Conservation (phyloP, 2,888 invertebrate species). For the Limnephilus marmoratus region DNA sequence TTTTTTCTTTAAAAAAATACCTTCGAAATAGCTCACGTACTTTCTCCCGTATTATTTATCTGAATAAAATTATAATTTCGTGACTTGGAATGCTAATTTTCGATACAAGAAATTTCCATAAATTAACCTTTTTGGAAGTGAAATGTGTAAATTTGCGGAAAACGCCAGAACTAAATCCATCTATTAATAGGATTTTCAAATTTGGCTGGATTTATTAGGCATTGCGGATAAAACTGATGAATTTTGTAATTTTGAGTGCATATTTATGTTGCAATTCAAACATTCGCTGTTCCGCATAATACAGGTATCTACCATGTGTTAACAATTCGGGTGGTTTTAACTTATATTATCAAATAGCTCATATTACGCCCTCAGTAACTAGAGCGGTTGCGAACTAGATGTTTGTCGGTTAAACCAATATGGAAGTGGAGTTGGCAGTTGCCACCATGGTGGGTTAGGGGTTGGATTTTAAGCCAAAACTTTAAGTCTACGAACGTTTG, state of each 20-base stretch:
- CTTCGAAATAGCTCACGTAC: background rate
- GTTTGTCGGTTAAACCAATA: conserved; percentile 4
- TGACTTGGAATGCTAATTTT: background rate
- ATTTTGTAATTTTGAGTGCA: background rate
- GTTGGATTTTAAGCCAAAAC: conserved; percentile 34
- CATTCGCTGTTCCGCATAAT: background rate
- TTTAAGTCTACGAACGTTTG: conserved; percentile 19
- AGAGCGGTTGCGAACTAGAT: conserved; percentile 1
- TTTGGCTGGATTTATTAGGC: background rate
- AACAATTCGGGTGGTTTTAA: background rate
- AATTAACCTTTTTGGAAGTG: background rate
- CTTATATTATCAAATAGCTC: background rate
- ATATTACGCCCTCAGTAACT: background rate
- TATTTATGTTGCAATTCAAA: background rate
- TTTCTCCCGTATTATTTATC: background rate
- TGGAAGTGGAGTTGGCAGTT: background rate
- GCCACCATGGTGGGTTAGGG: background rate
- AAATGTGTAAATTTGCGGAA: background rate
- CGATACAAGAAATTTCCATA: background rate
- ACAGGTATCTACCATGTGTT: background rate
- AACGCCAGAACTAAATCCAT: background rate
- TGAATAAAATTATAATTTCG: background rate
- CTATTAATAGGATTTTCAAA: background rate
- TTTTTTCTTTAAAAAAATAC: background rate
- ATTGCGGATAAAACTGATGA: background rate